Base-by-base conservation (phyloP, 2,113 vertebrate species). In the Piaya cayana region DNA sequence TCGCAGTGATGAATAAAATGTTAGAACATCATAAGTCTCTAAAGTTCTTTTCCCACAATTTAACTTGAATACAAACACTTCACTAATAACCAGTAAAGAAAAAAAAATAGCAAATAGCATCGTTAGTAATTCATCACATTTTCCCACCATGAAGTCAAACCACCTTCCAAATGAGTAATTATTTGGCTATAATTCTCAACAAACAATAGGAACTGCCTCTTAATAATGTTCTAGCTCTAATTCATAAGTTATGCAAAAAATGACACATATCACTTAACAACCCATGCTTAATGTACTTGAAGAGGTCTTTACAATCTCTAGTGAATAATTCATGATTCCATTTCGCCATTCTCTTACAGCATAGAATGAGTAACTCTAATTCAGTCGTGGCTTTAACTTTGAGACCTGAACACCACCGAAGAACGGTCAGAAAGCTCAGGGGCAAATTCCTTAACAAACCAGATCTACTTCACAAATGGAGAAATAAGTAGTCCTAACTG, bases 111-210 rank as follows among this genome's bases (percentile, higher is more conserved):
- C 19, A 86, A 77, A 71, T 8, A 36, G 6, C 16, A 72, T 15
- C 36, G 32, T 16, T 42, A 94, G 78, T 7, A 29, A 56, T 43
- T 82, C 36, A 85, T 89, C 85, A 85, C 30, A 17, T 71, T 65
- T 71, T 68, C 55, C 50, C 27, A 47, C 29, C 52, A 80, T 49
- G 50, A 86, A 92, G 11, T 47, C 70, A 95, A 81, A 70, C 13
- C 21, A 42, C 5, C 11, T 88, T 89, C 25, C 14, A 53, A 21
- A 85, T 86, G 71, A 78, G 58, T 58, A 82, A 72, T 92, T 87
- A 82, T 77, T 88, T 89, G 49, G 27, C 67, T 78, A 22, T 91
- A 90, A 78, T 81, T 81, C 86, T 83, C 89, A 96, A 77, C n/a
- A 91, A 95, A 74, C 62, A 85, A n/a, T 45, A 68, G 7, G 30